phyloP scores from a whole-genome alignment of 2,888 invertebrate species.

The Smittia aterrima region DNA sequence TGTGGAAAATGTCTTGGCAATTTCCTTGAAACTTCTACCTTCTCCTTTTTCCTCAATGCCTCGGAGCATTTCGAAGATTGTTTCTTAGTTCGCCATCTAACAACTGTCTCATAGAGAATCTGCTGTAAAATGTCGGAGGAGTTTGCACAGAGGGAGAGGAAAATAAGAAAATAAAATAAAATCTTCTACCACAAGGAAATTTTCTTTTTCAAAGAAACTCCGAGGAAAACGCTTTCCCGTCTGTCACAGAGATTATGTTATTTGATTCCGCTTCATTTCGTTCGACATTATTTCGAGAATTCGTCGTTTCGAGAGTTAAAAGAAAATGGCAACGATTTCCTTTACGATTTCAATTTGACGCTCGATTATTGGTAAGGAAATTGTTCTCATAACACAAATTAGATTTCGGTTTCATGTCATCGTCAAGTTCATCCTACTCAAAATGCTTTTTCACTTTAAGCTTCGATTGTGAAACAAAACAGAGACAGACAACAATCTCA shows the following conservation, averaged over 20 bases:
- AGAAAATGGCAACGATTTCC: constrained; percentile 38
- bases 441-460: not conserved
- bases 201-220: not conserved
- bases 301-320: not conserved
- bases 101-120: not conserved
- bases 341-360: constrained; percentile 30
- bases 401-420: constrained; percentile 8
- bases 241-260: not conserved
- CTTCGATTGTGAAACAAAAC: not conserved
- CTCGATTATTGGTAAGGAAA: constrained; percentile 26
- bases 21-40: constrained; percentile 26
- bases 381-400: constrained; percentile 33
- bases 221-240: not conserved
- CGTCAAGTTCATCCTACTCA: not conserved
- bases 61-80: not conserved
- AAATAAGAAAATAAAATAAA: not conserved
- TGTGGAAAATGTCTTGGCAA: constrained; percentile 41
- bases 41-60: not conserved
- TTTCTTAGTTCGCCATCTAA: not conserved
- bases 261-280: not conserved
- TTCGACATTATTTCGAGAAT: not conserved
- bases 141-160: not conserved
- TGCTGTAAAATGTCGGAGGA: not conserved
- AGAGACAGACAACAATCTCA: constrained; percentile 23
- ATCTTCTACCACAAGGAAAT: not conserved